Evolutionary conservation across 2,113 vertebrate species (phyloP), one percentile per base, ranked within the genome.

Genomic region (Tautogolabrus adspersus): DNA sequence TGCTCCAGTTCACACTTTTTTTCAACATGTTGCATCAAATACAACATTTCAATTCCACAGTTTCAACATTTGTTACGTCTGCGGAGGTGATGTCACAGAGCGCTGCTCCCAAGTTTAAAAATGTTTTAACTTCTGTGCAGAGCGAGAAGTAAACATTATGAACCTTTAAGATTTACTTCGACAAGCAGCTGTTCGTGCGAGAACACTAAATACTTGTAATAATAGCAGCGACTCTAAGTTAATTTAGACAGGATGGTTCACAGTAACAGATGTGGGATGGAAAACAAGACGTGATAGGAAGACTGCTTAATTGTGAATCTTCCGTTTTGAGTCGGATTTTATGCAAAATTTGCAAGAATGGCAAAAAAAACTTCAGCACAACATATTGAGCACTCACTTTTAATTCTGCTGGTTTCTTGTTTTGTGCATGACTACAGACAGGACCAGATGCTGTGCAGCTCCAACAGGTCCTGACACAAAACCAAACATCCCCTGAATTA

Each of bases 401-500:
- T 66, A 75, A 73, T 75, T 75, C 57, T 38, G 13, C 7, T n/a
- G 22, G 34, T 64, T 62, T 81, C 8, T 58, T 52, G 5, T 44
- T 26, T 56, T 59, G 7, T 55, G 37, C 23, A 49, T 15, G 5
- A 26, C 37, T 10, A 47, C 22, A 71, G 49, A 69, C 66, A 42
- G 15, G 58, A 65, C 56, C 56, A 66, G 72, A 63, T 77, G 56
- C 55, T 60, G 54, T 65, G 58, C 56, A 22, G 22, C 37, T 72
- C 54, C 52, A 10, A 42, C n/a, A 26, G 37, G 47, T 66, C 34
- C 34, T 46, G 10, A 57, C 19, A 40, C 21, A 58, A 8, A 26
- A 15, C 56, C 49, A 63, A 22, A 59, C 26, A 57, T 58, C 13
- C 52, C 63, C 57, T 62, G 66, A 77, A 59, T 46, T 69, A 10